Evolutionary conservation across 2,113 vertebrate genomes (phyloP).

Genomic region (Nycticorax nycticorax): DNA sequence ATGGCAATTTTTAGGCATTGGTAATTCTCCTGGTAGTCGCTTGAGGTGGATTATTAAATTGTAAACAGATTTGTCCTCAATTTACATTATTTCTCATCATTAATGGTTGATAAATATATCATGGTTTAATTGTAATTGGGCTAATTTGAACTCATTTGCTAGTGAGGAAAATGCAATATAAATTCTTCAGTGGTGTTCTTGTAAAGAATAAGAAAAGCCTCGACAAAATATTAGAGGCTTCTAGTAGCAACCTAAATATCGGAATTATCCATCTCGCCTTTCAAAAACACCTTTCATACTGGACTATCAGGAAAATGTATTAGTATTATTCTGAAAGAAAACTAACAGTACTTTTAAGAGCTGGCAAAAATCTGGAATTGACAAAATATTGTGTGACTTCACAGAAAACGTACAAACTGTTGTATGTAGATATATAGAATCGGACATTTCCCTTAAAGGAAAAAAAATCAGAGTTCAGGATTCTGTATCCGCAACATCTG

Average conservation of each 20-base stretch:
- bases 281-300: not conserved
- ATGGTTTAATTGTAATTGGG: slow-evolving; percentile 48
- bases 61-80: slow-evolving; percentile 29
- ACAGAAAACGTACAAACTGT: not conserved
- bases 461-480: not conserved
- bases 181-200: not conserved
- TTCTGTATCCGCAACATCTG: not conserved
- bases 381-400: not conserved
- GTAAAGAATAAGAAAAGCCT: not conserved
- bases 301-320: not conserved
- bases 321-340: not conserved
- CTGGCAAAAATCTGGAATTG: not conserved
- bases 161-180: slow-evolving; percentile 11
- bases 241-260: not conserved
- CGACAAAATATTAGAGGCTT: not conserved
- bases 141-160: slow-evolving; percentile 18
- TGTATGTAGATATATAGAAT: not conserved
- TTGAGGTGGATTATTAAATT: slow-evolving; percentile 26
- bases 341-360: not conserved
- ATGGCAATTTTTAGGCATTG: slow-evolving; percentile 15
- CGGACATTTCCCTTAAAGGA: not conserved
- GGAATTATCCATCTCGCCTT: not conserved
- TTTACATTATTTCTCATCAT: slow-evolving; percentile 36
- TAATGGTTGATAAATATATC: slow-evolving; percentile 27
- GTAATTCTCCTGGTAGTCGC: not conserved